Evolutionary conservation across 2,888 invertebrate species (phyloP).

Genomic region (Cerastoderma edule): DNA sequence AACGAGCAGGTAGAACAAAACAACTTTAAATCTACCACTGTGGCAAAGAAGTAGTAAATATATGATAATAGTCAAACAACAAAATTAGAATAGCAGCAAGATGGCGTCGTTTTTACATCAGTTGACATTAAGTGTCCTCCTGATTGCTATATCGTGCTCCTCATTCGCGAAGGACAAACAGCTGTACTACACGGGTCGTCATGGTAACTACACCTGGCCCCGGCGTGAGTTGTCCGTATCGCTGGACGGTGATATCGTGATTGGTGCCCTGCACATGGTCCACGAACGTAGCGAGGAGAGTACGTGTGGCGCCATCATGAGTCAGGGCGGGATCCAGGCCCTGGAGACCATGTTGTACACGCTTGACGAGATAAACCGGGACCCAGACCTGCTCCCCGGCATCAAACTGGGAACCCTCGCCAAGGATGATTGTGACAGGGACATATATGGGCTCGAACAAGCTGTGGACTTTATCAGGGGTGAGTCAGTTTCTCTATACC

Average conservation of each 20-base stretch:
- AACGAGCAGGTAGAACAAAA: too few relatives aligned
- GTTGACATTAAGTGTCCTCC: too few relatives aligned
- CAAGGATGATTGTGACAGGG: slow-evolving; percentile 97
- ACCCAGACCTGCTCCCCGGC: slow-evolving; percentile 88
- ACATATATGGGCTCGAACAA: slow-evolving; percentile 97
- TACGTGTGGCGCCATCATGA: slow-evolving; percentile 97
- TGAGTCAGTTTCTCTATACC: slow-evolving; percentile 86
- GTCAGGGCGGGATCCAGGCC: slow-evolving; percentile 91
- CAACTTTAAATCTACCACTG: too few relatives aligned
- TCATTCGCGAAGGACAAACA: slow-evolving; percentile 46
- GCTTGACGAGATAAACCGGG: slow-evolving; percentile 89
- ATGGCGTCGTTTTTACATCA: too few relatives aligned
- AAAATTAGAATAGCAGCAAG: too few relatives aligned
- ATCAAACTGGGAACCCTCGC: slow-evolving; percentile 94
- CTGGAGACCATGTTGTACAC: slow-evolving; percentile 97
- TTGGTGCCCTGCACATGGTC: slow-evolving; percentile 97
- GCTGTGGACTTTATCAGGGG: slow-evolving; percentile 98
- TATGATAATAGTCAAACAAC: too few relatives aligned
- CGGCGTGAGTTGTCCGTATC: slow-evolving; percentile 87
- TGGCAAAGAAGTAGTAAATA: too few relatives aligned
- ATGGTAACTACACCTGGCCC: slow-evolving; percentile 81
- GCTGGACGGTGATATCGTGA: slow-evolving; percentile 93
- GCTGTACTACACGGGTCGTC: slow-evolving; percentile 56
- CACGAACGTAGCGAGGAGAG: slow-evolving; percentile 93
- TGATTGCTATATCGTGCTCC: not conserved